These are phyloP conservation scores for Piprites chloris DNA, from an alignment of 2,113 vertebrate species.

Conservation along the genomic window DNA sequence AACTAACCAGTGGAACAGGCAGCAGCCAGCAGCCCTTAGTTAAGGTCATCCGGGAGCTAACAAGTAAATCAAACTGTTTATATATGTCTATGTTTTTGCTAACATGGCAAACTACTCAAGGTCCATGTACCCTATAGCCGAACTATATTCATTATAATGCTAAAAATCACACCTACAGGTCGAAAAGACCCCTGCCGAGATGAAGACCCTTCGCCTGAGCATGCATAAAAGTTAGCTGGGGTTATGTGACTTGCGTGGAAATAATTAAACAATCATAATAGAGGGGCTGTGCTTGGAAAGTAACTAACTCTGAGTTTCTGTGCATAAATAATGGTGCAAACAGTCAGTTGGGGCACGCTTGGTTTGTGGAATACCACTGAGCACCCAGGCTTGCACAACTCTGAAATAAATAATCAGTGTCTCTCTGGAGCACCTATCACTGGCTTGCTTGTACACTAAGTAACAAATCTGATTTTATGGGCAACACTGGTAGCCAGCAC, in stretches of 20 bases:
- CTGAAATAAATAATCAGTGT: not conserved
- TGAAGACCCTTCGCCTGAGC: not conserved
- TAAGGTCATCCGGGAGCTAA: not conserved
- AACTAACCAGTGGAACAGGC: not conserved
- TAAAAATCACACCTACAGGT: not conserved
- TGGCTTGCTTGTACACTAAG: not conserved
- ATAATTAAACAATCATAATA: not conserved
- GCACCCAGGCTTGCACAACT: not conserved
- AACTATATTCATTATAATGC: not conserved
- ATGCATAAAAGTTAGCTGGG: not conserved
- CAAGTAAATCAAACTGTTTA: not conserved
- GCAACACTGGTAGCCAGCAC: accelerated
- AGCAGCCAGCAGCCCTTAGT: not conserved
- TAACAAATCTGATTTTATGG: not conserved
- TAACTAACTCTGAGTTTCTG: not conserved
- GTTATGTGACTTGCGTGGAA: not conserved
- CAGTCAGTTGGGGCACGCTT: not conserved
- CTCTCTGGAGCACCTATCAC: not conserved
- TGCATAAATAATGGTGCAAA: not conserved
- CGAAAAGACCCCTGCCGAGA: not conserved
- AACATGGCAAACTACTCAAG: not conserved
- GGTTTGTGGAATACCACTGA: not conserved
- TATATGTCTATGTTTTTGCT: not conserved
- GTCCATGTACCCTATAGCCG: not conserved
- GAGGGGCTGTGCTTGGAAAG: not conserved